These are phyloP conservation scores for Stomatorhinus walkeri DNA, from an alignment of 2,797 vertebrate species.

Conservation along the genomic window DNA sequence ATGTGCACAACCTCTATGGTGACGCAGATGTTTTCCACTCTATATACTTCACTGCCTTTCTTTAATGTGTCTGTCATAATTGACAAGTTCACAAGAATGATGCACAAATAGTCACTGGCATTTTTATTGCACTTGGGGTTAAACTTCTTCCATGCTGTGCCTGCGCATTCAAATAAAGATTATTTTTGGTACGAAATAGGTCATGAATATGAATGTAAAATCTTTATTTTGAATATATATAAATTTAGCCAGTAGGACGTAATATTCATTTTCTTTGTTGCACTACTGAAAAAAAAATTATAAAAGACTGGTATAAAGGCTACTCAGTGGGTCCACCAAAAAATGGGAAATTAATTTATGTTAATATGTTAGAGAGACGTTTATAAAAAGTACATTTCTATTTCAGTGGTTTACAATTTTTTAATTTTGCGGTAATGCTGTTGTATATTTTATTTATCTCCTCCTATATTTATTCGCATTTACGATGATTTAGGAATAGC, in stretches of 20 bases:
- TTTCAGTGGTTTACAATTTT: neutral
- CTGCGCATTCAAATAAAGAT: neutral
- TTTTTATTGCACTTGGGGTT: neutral
- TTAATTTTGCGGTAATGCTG: neutral
- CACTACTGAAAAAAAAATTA: slow-evolving; percentile 2
- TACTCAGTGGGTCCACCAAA: neutral
- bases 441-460: slow-evolving; percentile 16
- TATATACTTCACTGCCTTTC: neutral
- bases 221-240: neutral
- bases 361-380: neutral
- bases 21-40: neutral
- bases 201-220: slow-evolving; percentile 8
- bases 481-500: neutral
- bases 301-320: neutral
- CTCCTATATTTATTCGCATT: slow-evolving; percentile 10
- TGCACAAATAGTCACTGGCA: neutral
- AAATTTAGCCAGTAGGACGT: neutral
- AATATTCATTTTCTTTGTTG: slow-evolving; percentile 10
- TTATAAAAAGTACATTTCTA: neutral
- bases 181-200: slow-evolving; percentile 1
- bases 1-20: neutral
- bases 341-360: neutral
- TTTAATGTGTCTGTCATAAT: neutral
- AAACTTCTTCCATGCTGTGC: neutral
- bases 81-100: neutral